A percentile compares a stretch with the other conserved stretches of the same genome.
These are phyloP conservation scores for Limonius californicus DNA, from an alignment of 1,140 invertebrate species.

Conservation along the genomic window DNA sequence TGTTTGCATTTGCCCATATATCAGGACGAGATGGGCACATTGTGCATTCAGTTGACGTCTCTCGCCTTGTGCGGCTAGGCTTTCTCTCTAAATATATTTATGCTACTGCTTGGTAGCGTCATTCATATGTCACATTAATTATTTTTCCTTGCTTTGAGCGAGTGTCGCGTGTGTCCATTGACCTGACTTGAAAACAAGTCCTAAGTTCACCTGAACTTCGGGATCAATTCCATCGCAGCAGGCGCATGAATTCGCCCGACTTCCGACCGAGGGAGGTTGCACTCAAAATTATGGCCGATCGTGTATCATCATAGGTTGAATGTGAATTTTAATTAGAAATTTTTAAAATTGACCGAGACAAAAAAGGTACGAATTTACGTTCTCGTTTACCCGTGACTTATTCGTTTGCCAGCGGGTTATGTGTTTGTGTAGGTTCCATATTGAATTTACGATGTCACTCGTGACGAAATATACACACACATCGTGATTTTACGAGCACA, in stretches of 20 bases:
- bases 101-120: background rate
- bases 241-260: background rate
- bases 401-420: background rate
- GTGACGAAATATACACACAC: background rate
- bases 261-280: background rate
- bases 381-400: background rate
- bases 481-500: background rate
- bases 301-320: background rate
- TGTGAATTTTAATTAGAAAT: background rate
- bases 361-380: background rate
- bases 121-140: conserved; percentile 1
- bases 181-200: background rate
- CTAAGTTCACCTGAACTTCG: background rate
- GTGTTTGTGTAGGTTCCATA: background rate
- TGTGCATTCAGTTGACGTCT: background rate
- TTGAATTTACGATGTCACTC: background rate
- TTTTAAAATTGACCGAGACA: background rate
- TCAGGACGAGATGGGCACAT: conserved; percentile 3
- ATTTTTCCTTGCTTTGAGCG: conserved; percentile 5
- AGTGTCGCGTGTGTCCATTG: conserved; percentile 1
- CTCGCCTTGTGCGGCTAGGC: background rate
- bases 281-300: background rate
- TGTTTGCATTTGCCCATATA: conserved; percentile 1
- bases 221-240: background rate
- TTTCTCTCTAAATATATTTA: conserved; percentile 1